Conservation (phyloP, 1,140 invertebrate species). For the Trichogramma pretiosum region DNA sequence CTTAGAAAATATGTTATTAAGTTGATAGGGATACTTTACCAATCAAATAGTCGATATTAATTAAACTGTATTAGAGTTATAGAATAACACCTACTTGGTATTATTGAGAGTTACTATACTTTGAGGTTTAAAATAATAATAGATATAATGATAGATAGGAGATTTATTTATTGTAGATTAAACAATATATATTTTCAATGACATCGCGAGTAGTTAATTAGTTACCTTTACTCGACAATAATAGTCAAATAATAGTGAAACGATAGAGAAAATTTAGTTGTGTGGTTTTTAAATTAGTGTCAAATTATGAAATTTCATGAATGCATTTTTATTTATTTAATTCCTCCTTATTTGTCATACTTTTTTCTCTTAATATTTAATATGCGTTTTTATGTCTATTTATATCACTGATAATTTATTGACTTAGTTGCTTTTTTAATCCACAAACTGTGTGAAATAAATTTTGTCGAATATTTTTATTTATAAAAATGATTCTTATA, state of each 20-base stretch:
- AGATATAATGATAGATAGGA: constrained; percentile 42
- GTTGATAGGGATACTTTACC: no score
- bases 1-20: no score
- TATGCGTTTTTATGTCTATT: constrained; percentile 20
- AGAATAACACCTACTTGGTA: constrained; percentile 39
- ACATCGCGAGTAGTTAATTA: constrained; percentile 36
- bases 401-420: constrained; percentile 20
- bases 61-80: constrained; percentile 43
- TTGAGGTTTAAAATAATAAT: constrained; percentile 43
- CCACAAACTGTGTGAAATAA: no score
- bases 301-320: constrained; percentile 56
- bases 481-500: no score
- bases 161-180: constrained; percentile 46
- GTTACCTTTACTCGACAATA: no score
- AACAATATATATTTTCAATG: constrained; percentile 25
- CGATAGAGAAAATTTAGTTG: constrained; percentile 44
- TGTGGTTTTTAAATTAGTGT: constrained; percentile 46
- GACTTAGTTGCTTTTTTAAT: constrained; percentile 19
- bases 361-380: constrained; percentile 30
- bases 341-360: constrained; percentile 15
- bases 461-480: no score
- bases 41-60: constrained; percentile 41
- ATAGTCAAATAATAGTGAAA: no score
- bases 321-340: constrained; percentile 40
- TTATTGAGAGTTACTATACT: constrained; percentile 36